These are phyloP conservation scores for Lepeophtheirus salmonis DNA, from an alignment of 1,140 invertebrate genomes.

Conservation along the genomic window DNA sequence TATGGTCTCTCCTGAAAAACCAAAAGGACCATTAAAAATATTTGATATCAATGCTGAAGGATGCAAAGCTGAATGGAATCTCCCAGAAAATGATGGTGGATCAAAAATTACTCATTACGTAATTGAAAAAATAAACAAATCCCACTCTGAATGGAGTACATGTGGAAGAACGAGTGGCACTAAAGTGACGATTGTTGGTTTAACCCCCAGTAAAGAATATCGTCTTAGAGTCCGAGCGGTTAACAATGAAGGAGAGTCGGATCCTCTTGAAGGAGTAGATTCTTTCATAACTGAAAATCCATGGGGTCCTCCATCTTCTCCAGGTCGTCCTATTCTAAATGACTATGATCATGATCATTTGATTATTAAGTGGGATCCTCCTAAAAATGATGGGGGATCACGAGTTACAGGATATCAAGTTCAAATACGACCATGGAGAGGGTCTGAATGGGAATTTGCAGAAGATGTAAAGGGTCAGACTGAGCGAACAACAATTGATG, in stretches of 20 bases:
- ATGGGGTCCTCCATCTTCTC: constrained; percentile 78
- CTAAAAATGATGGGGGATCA: constrained; percentile 67
- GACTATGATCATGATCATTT: constrained; percentile 91
- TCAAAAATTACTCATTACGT: constrained; percentile 85
- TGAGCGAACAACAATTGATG: neutral
- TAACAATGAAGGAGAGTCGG: constrained; percentile 82
- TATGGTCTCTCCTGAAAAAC: constrained; percentile 46
- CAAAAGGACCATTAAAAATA: constrained; percentile 56
- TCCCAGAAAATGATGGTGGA: constrained; percentile 73
- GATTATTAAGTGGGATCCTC: constrained; percentile 74
- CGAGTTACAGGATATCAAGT: constrained; percentile 85
- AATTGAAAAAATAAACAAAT: constrained; percentile 89
- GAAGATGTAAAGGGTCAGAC: constrained; percentile 32
- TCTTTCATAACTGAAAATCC: constrained; percentile 92
- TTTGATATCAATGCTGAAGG: constrained; percentile 75
- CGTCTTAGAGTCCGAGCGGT: constrained; percentile 89
- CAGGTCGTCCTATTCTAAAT: constrained; percentile 61
- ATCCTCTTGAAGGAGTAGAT: constrained; percentile 70
- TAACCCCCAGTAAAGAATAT: constrained; percentile 79
- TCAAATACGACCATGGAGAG: constrained; percentile 45
- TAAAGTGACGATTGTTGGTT: constrained; percentile 58
- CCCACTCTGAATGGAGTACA: constrained; percentile 70
- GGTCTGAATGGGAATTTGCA: constrained; percentile 66
- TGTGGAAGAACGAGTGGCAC: constrained; percentile 57
- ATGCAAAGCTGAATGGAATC: constrained; percentile 65